Base-by-base conservation (phyloP, 2,888 invertebrate genomes). In the Zygothrica quintamaculata region DNA sequence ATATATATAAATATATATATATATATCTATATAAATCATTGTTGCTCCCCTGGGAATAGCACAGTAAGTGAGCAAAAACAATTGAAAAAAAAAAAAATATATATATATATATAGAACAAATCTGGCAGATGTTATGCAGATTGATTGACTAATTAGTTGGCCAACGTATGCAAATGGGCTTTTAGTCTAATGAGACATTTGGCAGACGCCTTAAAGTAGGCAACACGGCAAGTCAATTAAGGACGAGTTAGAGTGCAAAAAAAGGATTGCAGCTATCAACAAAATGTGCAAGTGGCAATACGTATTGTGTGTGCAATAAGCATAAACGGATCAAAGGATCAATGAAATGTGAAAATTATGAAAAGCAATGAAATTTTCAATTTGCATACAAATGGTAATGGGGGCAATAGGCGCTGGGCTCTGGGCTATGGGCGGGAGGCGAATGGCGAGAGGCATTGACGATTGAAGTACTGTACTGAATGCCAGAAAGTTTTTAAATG, bases 111-210 rank as follows among this genome's bases (percentile, higher is more conserved):
- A n/a, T n/a, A n/a, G 29, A 13, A 36, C 37, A 40, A 59, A 58
- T 64, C 34, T 48, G 80, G 8, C 65, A 74, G 73, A 79, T 76
- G 77, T 57, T 43, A 29, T 9, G 22, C 31, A 18, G 7, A 26
- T 25, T 31, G 11, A 15, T 22, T 25, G 55, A 56, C 48, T 71
- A 84, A 84, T 80, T 87, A 84, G 81, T 80, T 76, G 65, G 51
- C 66, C 43, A 66, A 37, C 9, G 36, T 29, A 0, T 31, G 18
- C 52, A 37, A 40, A 57, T 46, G 47, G 57, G 80, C 80, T 87
- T 77, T 87, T 84, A 86, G 60, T 34, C 81, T 86, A 84, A 80
- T 86, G 80, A 87, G 37, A 31, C 15, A 29, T 9, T n/a, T 22
- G n/a, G 50, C 12, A 11, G 22, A 25, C 5, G 33, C 44, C 25